Base-by-base conservation (phyloP, 2,888 invertebrate species). In the Meiosimyza platycephala region DNA sequence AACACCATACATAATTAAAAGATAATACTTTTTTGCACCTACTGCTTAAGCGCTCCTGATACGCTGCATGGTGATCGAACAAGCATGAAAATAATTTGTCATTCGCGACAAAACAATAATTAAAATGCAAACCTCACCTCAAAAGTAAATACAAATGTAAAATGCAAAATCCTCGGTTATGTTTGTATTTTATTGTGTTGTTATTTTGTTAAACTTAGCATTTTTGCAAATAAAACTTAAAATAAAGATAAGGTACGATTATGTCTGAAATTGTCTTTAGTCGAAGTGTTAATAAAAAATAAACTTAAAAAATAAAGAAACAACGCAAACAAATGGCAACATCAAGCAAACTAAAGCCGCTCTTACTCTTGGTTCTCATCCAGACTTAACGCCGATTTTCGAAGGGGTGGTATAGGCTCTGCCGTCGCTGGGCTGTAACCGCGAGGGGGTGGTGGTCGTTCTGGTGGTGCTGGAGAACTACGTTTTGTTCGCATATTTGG, bases 401-500 rank as follows among this genome's bases (percentile, higher is more conserved):
- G 90, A 64, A 91, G 88, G n/a, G 91, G 90, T 6, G 91, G 91
- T 77, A 90, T 89, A 22, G 88, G 84, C 18, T 74, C 74, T 51
- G 74, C 75, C 48, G 76, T 74, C 55, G 78, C 78, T 6, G 91
- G 90, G 76, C 89, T 90, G 78, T 91, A 90, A 73, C 91, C 87
- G 22, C 91, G 90, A 3, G 92, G 91, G 72, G 91, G 90, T 15
- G 88, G 87, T 1, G 92, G 92, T 55, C 92, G 87, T 57, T 88
- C 88, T 0, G 94, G 86, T 1, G 85, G 86, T 1, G 84, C 83
- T 33, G 88, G 85, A 1, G 80, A 79, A 18, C 80, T 80, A 22
- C 88, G 88, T 63, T 85, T 84, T n/a, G 80, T 80, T 48, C 83
- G 81, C 6, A 85, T 82, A 78, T 89, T 88, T 11, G 91, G 91